Conservation (phyloP, 2,888 invertebrate genomes). For the Venusia cambrica region DNA sequence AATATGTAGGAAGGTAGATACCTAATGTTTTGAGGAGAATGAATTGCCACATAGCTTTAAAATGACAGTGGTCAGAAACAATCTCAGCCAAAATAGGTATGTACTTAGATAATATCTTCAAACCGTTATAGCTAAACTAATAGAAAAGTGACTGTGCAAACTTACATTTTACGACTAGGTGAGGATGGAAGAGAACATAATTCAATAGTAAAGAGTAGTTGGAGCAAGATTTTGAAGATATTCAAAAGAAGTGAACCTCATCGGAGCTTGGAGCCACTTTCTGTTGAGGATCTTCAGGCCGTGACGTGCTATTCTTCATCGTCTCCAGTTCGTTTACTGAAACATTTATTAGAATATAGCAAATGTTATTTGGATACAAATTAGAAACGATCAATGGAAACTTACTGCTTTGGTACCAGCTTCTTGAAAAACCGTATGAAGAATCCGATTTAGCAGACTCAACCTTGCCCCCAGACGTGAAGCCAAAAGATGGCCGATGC, state of each 20-base stretch:
- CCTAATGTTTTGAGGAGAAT: too few species aligned
- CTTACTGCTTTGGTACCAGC: slow-evolving; percentile 74
- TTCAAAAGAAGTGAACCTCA: slow-evolving; percentile 50
- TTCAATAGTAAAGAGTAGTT: slow-evolving; percentile 1
- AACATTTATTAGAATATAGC: slow-evolving; percentile 36
- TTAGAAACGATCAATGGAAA: slow-evolving; percentile 19
- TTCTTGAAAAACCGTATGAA: slow-evolving; percentile 62
- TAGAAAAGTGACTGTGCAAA: too few species aligned
- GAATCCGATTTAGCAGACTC: slow-evolving; percentile 57
- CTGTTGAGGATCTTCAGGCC: slow-evolving; percentile 63
- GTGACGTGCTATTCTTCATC: slow-evolving; percentile 61
- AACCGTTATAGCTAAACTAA: too few species aligned
- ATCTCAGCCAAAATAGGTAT: too few species aligned
- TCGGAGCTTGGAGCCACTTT: slow-evolving; percentile 47
- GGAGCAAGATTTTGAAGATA: slow-evolving; percentile 27
- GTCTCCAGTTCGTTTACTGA: slow-evolving; percentile 82
- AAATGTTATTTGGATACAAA: not conserved
- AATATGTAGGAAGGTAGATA: too few species aligned
- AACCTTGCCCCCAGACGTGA: slow-evolving; percentile 53
- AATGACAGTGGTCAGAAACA: too few species aligned
- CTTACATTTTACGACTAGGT: slow-evolving; percentile 21
- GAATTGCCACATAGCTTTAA: too few species aligned
- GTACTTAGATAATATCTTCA: too few species aligned
- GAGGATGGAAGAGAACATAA: slow-evolving; percentile 3
- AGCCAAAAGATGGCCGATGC: slow-evolving; percentile 79